Evolutionary conservation across 2,113 vertebrate genomes (phyloP), one percentile per base, ranked within the genome.

Genomic region (Cardinalis cardinalis): DNA sequence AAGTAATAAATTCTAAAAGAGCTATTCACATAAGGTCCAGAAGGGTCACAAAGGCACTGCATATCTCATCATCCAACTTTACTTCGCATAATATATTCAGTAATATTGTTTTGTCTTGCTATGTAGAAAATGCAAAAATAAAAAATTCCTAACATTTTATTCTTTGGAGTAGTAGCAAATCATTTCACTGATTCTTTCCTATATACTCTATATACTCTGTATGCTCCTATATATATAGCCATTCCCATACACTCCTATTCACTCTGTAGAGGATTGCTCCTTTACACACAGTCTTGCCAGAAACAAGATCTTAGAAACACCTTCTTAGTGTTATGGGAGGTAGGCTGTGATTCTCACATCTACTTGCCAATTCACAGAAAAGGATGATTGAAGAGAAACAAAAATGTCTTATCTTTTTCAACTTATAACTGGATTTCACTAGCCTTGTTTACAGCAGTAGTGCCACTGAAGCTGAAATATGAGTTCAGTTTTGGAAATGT

Each of bases 51-150:
- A 9, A 43, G 31, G 3, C 11, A 16, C 14, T 14, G 2, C 3
- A 58, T 26, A 68, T 21, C 6, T 28, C 8, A 19, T 2, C 14
- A 52, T 4, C 1, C 23, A 56, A 31, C 29, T 3, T 44, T 49
- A 25, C 6, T 44, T 73, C 24, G 64, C 40, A 40, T 2, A 21
- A n/a, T 28, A 3, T 56, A 38, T 51, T 38, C 0, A 0, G 3
- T 10, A 74, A 21, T 26, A 20, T 51, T 18, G 2, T 36, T 4
- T 12, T 9, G 0, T 52, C 18, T 18, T 64, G 14, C 10, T 63
- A 17, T 13, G 8, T 40, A 63, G 40, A 79, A 88, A 75, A 66
- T 16, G 5, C 7, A 29, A 76, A 81, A 84, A 5, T 5, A 63
- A 65, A 60, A 59, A 34, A 49, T 0, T 12, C 6, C 4, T 21